Evolutionary conservation across 2,113 vertebrate species (phyloP).

Genomic region (Phylloscopus trochiloides): DNA sequence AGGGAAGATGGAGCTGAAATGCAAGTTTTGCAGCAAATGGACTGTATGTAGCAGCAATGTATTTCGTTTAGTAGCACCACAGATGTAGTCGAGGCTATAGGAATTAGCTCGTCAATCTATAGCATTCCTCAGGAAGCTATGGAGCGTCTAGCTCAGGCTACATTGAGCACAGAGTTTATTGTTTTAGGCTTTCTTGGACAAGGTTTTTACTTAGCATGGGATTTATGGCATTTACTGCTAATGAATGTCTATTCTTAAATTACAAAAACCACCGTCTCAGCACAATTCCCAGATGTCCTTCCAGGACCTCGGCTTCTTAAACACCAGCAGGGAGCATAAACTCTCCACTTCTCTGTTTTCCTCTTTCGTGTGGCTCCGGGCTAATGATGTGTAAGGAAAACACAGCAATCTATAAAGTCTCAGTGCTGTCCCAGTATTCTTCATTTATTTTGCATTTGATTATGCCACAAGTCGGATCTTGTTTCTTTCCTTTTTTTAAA

Average conservation of each 20-base stretch:
- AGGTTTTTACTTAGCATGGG: slow-evolving; percentile 95
- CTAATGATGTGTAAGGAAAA: slow-evolving; percentile 98
- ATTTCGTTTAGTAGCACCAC: slow-evolving; percentile 28
- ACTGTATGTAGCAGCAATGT: slow-evolving; percentile 35
- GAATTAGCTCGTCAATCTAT: slow-evolving; percentile 78
- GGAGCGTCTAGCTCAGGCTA: slow-evolving; percentile 81
- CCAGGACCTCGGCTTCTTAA: slow-evolving; percentile 87
- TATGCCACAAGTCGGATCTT: slow-evolving; percentile 92
- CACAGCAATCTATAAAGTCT: slow-evolving; percentile 84
- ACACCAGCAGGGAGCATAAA: slow-evolving; percentile 89
- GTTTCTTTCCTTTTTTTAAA: slow-evolving; percentile 94
- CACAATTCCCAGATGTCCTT: slow-evolving; percentile 90
- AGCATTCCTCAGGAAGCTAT: slow-evolving; percentile 85
- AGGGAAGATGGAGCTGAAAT: slow-evolving; percentile 39
- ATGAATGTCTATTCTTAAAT: slow-evolving; percentile 95
- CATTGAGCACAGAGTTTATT: slow-evolving; percentile 90
- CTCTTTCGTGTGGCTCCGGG: slow-evolving; percentile 89
- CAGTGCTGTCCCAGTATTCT: slow-evolving; percentile 91
- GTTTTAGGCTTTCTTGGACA: slow-evolving; percentile 98
- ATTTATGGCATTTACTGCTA: slow-evolving; percentile 98
- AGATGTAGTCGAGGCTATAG: slow-evolving; percentile 37
- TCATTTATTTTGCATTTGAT: slow-evolving; percentile 99
- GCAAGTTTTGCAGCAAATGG: slow-evolving; percentile 61
- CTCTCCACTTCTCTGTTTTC: slow-evolving; percentile 91
- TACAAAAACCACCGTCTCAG: slow-evolving; percentile 87